Base-by-base conservation (phyloP, 2,888 invertebrate genomes). In the Archips crataeganus region DNA sequence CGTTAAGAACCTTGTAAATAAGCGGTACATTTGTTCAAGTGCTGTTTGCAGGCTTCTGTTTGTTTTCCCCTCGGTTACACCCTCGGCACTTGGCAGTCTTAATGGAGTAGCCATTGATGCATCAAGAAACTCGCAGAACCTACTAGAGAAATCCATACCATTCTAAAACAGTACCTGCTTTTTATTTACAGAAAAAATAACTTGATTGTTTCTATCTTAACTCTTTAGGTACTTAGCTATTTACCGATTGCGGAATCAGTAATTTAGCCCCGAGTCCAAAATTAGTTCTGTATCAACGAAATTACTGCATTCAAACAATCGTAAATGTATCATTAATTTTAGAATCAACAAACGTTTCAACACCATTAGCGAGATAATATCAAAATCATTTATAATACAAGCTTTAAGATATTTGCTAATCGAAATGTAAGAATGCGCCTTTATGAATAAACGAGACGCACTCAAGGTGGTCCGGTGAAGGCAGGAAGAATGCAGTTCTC, bases 401-500 rank as follows among this genome's bases (percentile, higher is more conserved):
- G 34, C 57, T 65, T 70, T 74, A 51, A 57, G 39, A 42, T 71
- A 79, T 82, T 81, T 80, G 81, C 79, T 81, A 82, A 86, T 86
- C 81, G 80, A 70, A 78, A 79, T 75, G 78, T 77, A 78, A 80
- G 82, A 85, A 87, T 85, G 85, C 81, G 78, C 77, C 74, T 78
- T 73, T 80, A 75, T 81, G 49, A 85, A 84, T 83, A 82, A 85
- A 9, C 82, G 79, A 83, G 79, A 82, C 78, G 79, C 77, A 82
- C 77, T 90, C 92, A 92, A 92, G 92, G 92, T 84, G 79, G 87
- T 81, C 89, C 71, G 82, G 90, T 87, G 82, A 82, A 86, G 82
- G 85, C 84, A 87, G 88, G 90, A 90, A 91, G 90, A 92, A 92
- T 92, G 92, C 85, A 84, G 87, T 77, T 80, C 80, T 77, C 79